Percentiles rank a stretch among this genome's conserved stretches.
These are phyloP conservation scores for Pollenia angustigena DNA, from an alignment of 2,888 invertebrate species.

Conservation along the genomic window DNA sequence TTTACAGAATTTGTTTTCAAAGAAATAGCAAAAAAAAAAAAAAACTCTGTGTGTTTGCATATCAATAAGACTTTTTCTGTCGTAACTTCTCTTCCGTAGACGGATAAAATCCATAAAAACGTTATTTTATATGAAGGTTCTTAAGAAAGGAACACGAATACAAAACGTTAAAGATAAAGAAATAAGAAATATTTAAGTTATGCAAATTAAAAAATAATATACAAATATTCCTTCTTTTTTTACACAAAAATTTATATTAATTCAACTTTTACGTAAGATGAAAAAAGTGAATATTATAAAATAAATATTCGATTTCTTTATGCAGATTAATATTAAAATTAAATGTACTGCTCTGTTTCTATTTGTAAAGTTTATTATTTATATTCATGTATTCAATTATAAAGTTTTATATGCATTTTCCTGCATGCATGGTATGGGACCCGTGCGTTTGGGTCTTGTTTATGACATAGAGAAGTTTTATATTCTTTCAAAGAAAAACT, in stretches of 20 bases:
- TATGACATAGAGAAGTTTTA: conserved; percentile 9
- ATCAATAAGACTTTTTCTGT: not conserved
- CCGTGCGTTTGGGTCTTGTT: not conserved
- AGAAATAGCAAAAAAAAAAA: too few species aligned
- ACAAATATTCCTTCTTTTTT: not conserved
- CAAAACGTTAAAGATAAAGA: not conserved
- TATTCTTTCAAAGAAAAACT: not conserved
- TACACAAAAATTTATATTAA: conserved; percentile 1
- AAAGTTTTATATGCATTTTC: not conserved
- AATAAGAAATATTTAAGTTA: conserved; percentile 13
- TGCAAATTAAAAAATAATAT: conserved; percentile 13
- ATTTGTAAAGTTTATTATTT: not conserved
- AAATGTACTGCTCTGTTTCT: conserved; percentile 6
- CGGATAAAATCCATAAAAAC: conserved; percentile 7
- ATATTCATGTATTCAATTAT: conserved; percentile 3
- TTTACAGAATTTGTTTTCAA: too few species aligned
- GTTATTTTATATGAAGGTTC: too few species aligned
- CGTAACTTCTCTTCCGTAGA: not conserved
- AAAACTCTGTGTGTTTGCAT: not conserved
- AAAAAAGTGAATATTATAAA: not conserved
- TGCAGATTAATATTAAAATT: conserved; percentile 1
- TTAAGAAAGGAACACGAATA: not conserved
- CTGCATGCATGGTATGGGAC: not conserved
- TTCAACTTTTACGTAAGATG: not conserved
- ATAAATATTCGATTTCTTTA: conserved; percentile 1